Evolutionary conservation across 2,113 vertebrate genomes (phyloP).

Genomic region (Corydoras sp.): DNA sequence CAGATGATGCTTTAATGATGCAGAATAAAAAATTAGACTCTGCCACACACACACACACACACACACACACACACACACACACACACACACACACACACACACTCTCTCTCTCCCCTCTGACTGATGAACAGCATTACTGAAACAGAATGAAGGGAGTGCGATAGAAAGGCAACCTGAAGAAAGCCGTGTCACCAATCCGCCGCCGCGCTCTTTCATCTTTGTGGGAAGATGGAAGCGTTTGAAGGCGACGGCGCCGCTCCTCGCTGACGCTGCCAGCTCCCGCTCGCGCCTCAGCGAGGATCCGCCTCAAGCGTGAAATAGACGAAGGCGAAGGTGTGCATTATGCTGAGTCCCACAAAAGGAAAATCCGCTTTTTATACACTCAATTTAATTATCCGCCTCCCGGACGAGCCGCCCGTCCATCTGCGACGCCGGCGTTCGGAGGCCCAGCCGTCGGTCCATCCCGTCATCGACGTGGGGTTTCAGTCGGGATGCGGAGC

Average conservation of each 20-base stretch:
- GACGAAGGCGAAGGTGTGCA: constrained; percentile 23
- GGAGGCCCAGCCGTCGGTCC: neutral
- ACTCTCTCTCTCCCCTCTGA: constrained; percentile 12
- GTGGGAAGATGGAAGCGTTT: constrained; percentile 57
- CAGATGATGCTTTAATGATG: neutral
- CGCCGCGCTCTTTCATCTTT: constrained; percentile 55
- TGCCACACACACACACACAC: no score
- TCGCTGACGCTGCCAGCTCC: constrained; percentile 41
- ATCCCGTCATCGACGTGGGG: neutral
- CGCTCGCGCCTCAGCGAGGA: constrained; percentile 26
- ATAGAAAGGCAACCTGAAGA: neutral
- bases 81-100: no score
- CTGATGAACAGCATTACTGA: constrained; percentile 39
- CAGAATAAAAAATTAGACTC: constrained; percentile 11
- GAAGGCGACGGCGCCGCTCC: constrained; percentile 51
- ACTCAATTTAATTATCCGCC: constrained; percentile 46
- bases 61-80: no score
- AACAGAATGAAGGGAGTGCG: constrained; percentile 14
- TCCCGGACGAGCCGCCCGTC: constrained; percentile 16
- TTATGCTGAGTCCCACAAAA: constrained; percentile 30
- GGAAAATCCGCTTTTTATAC: constrained; percentile 27
- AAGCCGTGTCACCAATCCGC: constrained; percentile 47
- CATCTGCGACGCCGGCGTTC: constrained; percentile 9
- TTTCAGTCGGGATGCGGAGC: neutral
- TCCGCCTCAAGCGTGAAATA: constrained; percentile 48